Percentiles rank a stretch among this genome's conserved stretches.
phyloP scores from a whole-genome alignment of 2,113 vertebrate genomes.

The Procavia capensis region DNA sequence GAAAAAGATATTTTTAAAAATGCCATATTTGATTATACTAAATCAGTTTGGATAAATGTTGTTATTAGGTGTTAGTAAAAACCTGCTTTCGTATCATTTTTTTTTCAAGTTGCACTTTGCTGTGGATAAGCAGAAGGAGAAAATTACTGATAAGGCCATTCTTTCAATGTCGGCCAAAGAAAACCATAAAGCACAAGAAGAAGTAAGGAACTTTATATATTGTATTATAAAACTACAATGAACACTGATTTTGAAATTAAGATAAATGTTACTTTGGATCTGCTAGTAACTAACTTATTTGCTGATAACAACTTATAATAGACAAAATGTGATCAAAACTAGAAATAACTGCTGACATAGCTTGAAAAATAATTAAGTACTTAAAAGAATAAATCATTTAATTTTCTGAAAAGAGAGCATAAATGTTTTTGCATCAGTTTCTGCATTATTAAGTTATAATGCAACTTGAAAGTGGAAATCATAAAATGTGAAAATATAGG shows the following conservation, averaged over 20 bases:
- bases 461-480: conserved; percentile 28
- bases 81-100: not conserved
- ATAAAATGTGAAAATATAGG: not conserved
- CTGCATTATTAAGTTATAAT: conserved; percentile 33
- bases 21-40: not conserved
- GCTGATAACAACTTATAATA: not conserved
- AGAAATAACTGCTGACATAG: not conserved
- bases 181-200: conserved; percentile 57
- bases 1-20: not conserved
- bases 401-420: conserved; percentile 41
- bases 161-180: conserved; percentile 74
- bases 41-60: conserved; percentile 50
- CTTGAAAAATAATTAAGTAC: conserved; percentile 12
- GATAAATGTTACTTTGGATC: conserved; percentile 19
- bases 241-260: conserved; percentile 25
- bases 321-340: not conserved
- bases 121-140: conserved; percentile 69
- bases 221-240: not conserved
- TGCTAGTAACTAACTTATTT: not conserved
- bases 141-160: conserved; percentile 80
- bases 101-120: conserved; percentile 76
- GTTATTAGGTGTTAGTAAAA: not conserved
- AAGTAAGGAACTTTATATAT: conserved; percentile 72
- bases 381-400: conserved; percentile 36
- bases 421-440: conserved; percentile 20